Evolutionary conservation across 2,888 invertebrate genomes (phyloP).

Genomic region (Hypercompe scribonia): DNA sequence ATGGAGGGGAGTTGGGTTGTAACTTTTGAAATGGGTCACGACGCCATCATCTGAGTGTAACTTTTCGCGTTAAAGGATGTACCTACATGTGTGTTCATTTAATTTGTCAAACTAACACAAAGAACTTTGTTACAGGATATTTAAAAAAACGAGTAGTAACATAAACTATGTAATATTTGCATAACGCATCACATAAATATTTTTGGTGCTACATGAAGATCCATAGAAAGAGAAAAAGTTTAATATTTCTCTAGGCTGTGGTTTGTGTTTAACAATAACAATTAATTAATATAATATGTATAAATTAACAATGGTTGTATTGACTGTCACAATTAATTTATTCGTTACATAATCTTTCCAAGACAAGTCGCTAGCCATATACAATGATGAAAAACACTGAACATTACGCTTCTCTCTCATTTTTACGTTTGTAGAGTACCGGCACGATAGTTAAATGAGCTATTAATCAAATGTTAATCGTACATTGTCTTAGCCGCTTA

Average conservation of each 20-base stretch:
- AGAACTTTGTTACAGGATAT: not conserved
- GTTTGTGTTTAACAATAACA: no score
- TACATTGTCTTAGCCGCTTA: constrained; percentile 55
- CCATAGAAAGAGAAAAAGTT: no score
- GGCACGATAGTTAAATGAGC: constrained; percentile 36
- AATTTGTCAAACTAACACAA: constrained; percentile 11
- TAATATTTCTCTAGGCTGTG: no score
- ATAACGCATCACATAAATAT: no score
- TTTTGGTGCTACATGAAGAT: no score
- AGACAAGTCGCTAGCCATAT: not conserved
- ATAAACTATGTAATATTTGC: no score
- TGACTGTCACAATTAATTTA: not conserved
- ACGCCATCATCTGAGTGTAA: constrained; percentile 38
- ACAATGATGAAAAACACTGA: constrained; percentile 26
- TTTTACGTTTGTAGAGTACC: constrained; percentile 31
- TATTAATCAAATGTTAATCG: constrained; percentile 61
- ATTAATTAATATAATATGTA: not conserved
- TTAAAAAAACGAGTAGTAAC: no score
- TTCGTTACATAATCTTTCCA: not conserved
- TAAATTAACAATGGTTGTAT: not conserved
- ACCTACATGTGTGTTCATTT: not conserved
- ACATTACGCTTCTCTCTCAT: constrained; percentile 18
- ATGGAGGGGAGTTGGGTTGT: constrained; percentile 40
- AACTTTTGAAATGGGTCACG: constrained; percentile 45
- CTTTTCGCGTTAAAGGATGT: not conserved